Percentiles rank a stretch among this genome's conserved stretches.
phyloP scores from a whole-genome alignment of 2,797 vertebrate genomes.

The Myioborus miniatus region DNA sequence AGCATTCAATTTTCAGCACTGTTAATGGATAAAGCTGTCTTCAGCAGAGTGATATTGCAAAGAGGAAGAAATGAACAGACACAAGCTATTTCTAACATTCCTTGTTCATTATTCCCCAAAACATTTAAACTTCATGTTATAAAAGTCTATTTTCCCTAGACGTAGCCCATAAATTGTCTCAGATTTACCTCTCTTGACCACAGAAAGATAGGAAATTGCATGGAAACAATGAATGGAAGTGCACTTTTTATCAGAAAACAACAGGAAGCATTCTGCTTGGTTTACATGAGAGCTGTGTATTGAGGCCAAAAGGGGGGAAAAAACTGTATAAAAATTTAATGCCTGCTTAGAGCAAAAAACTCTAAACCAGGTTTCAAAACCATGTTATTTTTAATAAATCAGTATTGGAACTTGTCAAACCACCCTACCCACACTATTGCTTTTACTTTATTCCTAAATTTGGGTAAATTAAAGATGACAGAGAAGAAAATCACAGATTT shows the following conservation, averaged over 20 bases:
- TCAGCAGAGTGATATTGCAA: neutral
- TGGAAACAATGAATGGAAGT: slow-evolving; percentile 79
- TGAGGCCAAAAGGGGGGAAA: slow-evolving; percentile 18
- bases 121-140: neutral
- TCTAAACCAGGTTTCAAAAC: slow-evolving; percentile 30
- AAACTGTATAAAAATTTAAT: neutral
- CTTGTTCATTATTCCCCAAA: neutral
- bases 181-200: slow-evolving; percentile 58
- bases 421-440: neutral
- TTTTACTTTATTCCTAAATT: slow-evolving; percentile 52
- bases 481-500: slow-evolving; percentile 65
- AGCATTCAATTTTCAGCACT: neutral
- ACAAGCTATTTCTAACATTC: neutral
- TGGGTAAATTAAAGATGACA: slow-evolving; percentile 62
- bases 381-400: slow-evolving; percentile 29
- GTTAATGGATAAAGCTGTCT: neutral
- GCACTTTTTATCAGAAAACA: slow-evolving; percentile 70
- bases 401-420: slow-evolving; percentile 18
- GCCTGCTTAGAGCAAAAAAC: slow-evolving; percentile 33
- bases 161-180: slow-evolving; percentile 62
- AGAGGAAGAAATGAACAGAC: slow-evolving; percentile 5
- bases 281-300: slow-evolving; percentile 54
- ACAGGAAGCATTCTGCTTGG: slow-evolving; percentile 73
- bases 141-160: slow-evolving; percentile 53
- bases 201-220: slow-evolving; percentile 73